phyloP scores from a whole-genome alignment of 2,797 vertebrate species.

The Sebastolobus alascanus region DNA sequence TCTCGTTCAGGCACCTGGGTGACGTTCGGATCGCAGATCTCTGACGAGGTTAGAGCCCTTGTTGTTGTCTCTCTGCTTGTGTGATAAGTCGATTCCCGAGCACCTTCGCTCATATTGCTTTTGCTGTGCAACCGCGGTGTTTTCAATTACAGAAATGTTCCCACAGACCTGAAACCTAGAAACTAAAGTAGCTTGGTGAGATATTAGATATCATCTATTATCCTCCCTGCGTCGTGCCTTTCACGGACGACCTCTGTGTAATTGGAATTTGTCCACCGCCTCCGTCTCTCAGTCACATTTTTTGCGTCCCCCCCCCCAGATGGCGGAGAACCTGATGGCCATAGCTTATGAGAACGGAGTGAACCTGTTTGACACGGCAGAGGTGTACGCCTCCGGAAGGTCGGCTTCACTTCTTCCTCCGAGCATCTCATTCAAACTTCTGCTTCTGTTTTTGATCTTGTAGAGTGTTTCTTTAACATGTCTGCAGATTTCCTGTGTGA shows the following conservation, averaged over 20 bases:
- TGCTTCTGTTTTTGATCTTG: background rate
- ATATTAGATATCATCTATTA: slow-evolving; percentile 28
- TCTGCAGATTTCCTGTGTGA: background rate
- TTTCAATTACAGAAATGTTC: slow-evolving; percentile 33
- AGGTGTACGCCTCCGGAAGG: slow-evolving; percentile 89
- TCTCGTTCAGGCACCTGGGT: slow-evolving; percentile 90
- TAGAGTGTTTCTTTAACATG: background rate
- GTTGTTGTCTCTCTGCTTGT: slow-evolving; percentile 4
- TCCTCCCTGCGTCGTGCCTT: slow-evolving; percentile 29
- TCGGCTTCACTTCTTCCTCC: slow-evolving; percentile 50
- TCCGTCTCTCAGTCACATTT: slow-evolving; percentile 44
- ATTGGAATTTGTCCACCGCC: slow-evolving; percentile 37
- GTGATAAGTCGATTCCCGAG: slow-evolving; percentile 5
- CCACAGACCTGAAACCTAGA: slow-evolving; percentile 12
- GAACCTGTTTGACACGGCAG: slow-evolving; percentile 88
- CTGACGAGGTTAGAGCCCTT: slow-evolving; percentile 89
- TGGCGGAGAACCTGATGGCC: slow-evolving; percentile 88
- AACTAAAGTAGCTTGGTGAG: background rate
- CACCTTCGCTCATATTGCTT: slow-evolving; percentile 10
- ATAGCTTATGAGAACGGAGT: slow-evolving; percentile 87
- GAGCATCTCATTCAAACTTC: slow-evolving; percentile 11
- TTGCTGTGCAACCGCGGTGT: slow-evolving; percentile 7
- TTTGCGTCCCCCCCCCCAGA: slow-evolving; percentile 73
- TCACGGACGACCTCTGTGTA: slow-evolving; percentile 37
- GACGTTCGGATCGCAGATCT: slow-evolving; percentile 95